Evolutionary conservation across 1,140 invertebrate genomes (phyloP).

Genomic region (Drosophila ercepeae): DNA sequence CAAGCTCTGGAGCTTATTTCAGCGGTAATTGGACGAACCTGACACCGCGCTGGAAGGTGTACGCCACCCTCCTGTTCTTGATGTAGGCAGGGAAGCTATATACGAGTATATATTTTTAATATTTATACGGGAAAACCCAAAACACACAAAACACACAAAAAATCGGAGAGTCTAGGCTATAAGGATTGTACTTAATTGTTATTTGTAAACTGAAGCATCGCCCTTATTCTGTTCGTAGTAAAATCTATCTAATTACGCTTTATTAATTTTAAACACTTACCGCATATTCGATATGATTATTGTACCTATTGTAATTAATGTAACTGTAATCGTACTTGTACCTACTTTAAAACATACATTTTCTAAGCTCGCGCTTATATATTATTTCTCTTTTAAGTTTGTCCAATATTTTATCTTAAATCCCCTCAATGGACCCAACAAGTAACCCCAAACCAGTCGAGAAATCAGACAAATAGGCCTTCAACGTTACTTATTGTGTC

Average conservation of each 20-base stretch:
- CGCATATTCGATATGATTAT: constrained; percentile 48
- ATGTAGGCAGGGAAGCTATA: constrained; percentile 52
- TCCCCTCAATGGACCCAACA: constrained; percentile 20
- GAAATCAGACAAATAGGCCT: too few species aligned
- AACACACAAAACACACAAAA: constrained; percentile 42
- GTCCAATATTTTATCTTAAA: constrained; percentile 35
- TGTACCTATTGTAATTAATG: constrained; percentile 57
- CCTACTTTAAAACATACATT: constrained; percentile 63
- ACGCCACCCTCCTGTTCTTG: constrained; percentile 78
- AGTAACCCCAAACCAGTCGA: constrained; percentile 6
- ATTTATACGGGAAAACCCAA: constrained; percentile 70
- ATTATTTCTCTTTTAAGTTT: constrained; percentile 41
- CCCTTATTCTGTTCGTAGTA: constrained; percentile 69
- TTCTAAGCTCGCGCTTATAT: constrained; percentile 41
- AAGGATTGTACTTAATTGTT: constrained; percentile 61
- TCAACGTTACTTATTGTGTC: constrained; percentile 22
- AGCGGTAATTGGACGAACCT: constrained; percentile 76
- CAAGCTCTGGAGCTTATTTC: constrained; percentile 82
- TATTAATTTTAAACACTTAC: constrained; percentile 74
- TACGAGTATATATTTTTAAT: constrained; percentile 72
- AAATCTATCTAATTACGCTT: constrained; percentile 80
- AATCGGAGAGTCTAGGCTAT: constrained; percentile 50
- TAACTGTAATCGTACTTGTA: constrained; percentile 66
- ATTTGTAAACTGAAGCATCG: constrained; percentile 61
- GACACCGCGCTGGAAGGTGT: constrained; percentile 68